Conservation (phyloP, 2,888 invertebrate genomes). For the Catonia carolina region DNA sequence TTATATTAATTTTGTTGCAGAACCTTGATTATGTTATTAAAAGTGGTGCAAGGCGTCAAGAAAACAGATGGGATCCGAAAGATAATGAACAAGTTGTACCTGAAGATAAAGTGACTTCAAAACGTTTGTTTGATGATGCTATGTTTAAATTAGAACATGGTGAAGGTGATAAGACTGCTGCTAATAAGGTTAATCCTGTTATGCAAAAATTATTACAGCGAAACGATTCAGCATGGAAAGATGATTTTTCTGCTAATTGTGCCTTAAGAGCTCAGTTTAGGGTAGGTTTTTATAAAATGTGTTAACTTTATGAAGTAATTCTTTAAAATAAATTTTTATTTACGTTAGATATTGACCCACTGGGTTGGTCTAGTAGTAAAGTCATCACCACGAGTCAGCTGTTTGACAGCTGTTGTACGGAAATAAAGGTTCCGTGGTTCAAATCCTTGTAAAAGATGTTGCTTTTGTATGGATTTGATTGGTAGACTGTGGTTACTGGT, state of each 20-base stretch:
- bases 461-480: no score
- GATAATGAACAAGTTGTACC: constrained; percentile 91
- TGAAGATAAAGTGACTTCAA: constrained; percentile 85
- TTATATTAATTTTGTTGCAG: constrained; percentile 50
- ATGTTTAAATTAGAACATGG: constrained; percentile 98
- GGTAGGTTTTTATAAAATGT: constrained; percentile 53
- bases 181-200: constrained; percentile 62
- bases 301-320: no score
- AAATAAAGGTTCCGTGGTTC: no score
- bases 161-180: constrained; percentile 64
- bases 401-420: no score
- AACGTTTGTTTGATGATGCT: constrained; percentile 86
- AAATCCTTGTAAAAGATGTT: no score
- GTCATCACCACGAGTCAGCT: no score
- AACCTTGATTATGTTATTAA: constrained; percentile 95
- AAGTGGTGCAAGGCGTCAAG: constrained; percentile 91
- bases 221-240: constrained; percentile 78
- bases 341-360: no score
- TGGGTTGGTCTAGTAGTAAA: no score
- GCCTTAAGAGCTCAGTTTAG: constrained; percentile 77
- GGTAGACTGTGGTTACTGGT: no score
- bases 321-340: no score
- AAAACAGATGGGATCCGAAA: constrained; percentile 96
- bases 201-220: constrained; percentile 69
- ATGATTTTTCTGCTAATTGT: constrained; percentile 88